Evolutionary conservation across 2,888 invertebrate species (phyloP), one percentile per base, ranked within the genome.

Genomic region (Xestobium rufovillosum): DNA sequence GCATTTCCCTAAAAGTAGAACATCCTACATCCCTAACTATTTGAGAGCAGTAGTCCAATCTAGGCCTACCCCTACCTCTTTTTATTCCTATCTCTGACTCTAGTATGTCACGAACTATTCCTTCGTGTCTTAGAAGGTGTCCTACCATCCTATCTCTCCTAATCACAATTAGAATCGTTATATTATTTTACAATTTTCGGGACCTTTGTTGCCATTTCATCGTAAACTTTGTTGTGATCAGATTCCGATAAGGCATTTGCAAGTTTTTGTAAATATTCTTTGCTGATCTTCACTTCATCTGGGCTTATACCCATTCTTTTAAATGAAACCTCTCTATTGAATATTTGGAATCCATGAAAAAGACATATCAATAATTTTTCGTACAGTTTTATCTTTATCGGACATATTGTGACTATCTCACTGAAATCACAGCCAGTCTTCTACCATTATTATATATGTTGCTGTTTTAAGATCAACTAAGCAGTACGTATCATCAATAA

Each of bases 401-500:
- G 35, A n/a, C 28, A 19, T 19, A 19, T n/a, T 19, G 23, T n/a
- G 23, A 19, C 23, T 19, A 19, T 19, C n/a, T 19, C 6, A 19
- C n/a, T 19, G 23, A 19, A 19, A 19, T n/a, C 23, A 19, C 23
- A 19, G 23, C 23, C 23, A 19, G 6, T n/a, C n/a, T 19, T n/a
- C n/a, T 8, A 6, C 23, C 6, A 8, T 19, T 8, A 8, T 19
- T 8, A 8, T 19, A 19, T 19, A 19, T 19, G 23, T 19, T 19
- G 35, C 28, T 35, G 13, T 35, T 31, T 31, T 35, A 15, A 35
- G 29, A 16, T 31, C 16, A 31, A 14, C 35, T 31, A 14, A 35
- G 29, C 35, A 28, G 16, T 38, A 27, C 14, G 29, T 36, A 14
- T 26, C 26, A 35, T 38, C 38, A 38, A 36, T 38, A 36, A 36